These are phyloP conservation scores for Lycopodina hypogea DNA, from an alignment of 37 sponge, comb jelly and placozoan genomes.

Conservation along the genomic window DNA sequence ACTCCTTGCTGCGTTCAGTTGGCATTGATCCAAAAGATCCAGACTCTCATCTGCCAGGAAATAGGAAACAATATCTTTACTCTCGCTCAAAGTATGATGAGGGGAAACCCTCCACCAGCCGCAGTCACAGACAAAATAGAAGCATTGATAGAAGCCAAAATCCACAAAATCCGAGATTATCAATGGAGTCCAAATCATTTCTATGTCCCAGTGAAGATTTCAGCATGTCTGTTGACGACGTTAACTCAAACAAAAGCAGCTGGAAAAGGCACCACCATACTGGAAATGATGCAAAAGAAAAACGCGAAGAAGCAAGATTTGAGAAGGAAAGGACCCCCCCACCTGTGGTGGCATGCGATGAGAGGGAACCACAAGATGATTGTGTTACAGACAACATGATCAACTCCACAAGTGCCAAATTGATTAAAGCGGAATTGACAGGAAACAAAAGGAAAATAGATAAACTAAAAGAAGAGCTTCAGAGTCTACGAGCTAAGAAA, in stretches of 20 bases:
- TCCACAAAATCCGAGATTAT: not conserved
- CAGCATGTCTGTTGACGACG: not conserved
- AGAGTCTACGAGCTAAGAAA: slow-evolving; percentile 45
- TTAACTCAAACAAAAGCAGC: not conserved
- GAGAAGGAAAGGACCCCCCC: not conserved
- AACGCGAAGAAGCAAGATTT: not conserved
- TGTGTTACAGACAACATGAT: slow-evolving; percentile 61
- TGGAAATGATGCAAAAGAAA: not conserved
- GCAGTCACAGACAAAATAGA: not conserved
- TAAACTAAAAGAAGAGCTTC: slow-evolving; percentile 42
- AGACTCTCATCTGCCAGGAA: not conserved
- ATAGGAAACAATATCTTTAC: not conserved
- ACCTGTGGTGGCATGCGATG: not conserved
- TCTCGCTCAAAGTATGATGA: slow-evolving; percentile 11
- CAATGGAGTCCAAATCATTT: not conserved
- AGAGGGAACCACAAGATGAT: not conserved
- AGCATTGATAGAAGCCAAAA: not conserved
- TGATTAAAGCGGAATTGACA: slow-evolving; percentile 84
- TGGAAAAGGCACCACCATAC: not conserved
- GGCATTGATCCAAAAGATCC: slow-evolving; percentile 60
- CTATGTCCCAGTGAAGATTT: not conserved
- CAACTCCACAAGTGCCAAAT: slow-evolving; percentile 77
- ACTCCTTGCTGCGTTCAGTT: slow-evolving; percentile 39
- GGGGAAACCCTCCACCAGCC: not conserved
- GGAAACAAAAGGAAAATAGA: slow-evolving; percentile 60